Base-by-base conservation (phyloP, 2,797 vertebrate species). In the Falco cherrug region DNA sequence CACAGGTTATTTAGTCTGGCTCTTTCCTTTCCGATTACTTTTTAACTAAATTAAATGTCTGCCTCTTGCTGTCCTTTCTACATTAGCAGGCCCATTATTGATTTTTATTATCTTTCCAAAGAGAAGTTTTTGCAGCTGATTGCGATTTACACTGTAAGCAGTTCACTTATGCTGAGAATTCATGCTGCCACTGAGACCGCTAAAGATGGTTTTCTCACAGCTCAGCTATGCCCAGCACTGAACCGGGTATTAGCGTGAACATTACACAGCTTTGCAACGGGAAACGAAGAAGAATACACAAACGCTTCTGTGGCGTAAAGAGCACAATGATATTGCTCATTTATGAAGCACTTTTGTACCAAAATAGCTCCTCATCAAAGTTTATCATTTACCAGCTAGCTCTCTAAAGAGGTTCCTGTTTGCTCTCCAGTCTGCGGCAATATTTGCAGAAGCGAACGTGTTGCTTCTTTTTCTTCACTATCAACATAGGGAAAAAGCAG, bases 91-190 rank as follows among this genome's bases (percentile, higher is more conserved):
- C 65, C 79, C 77, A 90, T 95, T 96, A 97, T 90, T 97, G 95
- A 97, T 96, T 96, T 96, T 94, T 97, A 97, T 96, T 87, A 91
- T 94, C 89, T 91, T 93, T 93, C 89, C 82, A 91, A 95, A 92
- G 92, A 86, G 90, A 76, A 95, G 82, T 5, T 79, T 95, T 71
- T 95, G 97, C 54, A 73, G 87, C 70, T 93, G 93, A 92, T 73
- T 73, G 92, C 39, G 5, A 91, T 94, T 96, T 91, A 81, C 90
- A 26, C 87, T 37, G 84, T 41, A 69, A 93, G 93, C 79, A 71
- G 50, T 59, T 95, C 89, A 10, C 79, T 95, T 92, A 59, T 3
- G 69, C 86, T 35, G 87, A 92, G 93, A 57, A 59, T 85, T 92
- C 93, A 92, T 45, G 78, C 93, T 92, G 93, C 86, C 69, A 22